Evolutionary conservation across 2,888 invertebrate genomes (phyloP).

Genomic region (Teinopalpus imperialis): DNA sequence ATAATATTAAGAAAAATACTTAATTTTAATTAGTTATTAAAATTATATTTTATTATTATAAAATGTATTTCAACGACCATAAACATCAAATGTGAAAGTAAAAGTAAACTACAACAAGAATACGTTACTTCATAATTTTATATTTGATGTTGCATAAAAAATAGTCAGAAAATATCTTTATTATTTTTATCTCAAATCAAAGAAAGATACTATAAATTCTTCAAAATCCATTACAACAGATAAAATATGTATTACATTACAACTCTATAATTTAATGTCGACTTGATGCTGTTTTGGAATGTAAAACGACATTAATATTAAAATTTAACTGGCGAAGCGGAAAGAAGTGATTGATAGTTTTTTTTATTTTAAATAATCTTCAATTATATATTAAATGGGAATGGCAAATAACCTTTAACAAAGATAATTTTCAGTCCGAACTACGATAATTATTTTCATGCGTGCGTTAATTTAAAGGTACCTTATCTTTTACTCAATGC

Average conservation of each 20-base stretch:
- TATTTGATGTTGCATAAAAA: too few relatives aligned
- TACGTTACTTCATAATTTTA: too few relatives aligned
- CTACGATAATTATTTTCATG: constrained; percentile 11
- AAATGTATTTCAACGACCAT: too few relatives aligned
- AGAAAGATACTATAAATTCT: background rate
- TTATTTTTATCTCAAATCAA: too few relatives aligned
- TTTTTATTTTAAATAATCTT: background rate
- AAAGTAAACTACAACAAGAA: too few relatives aligned
- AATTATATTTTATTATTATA: too few relatives aligned
- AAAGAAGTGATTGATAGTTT: background rate
- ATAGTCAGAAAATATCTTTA: too few relatives aligned
- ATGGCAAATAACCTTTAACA: too few relatives aligned
- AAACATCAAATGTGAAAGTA: too few relatives aligned
- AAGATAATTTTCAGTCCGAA: constrained; percentile 1
- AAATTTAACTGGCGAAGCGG: background rate
- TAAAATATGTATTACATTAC: background rate
- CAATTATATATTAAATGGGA: constrained; percentile 7
- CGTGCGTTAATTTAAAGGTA: constrained; percentile 9
- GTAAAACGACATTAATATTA: constrained; percentile 2
- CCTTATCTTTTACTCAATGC: background rate
- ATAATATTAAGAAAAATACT: too few relatives aligned
- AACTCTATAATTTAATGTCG: background rate
- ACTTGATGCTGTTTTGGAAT: background rate
- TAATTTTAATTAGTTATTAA: too few relatives aligned
- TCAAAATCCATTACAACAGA: background rate